Evolutionary conservation across 2,113 vertebrate genomes (phyloP).

Genomic region (Helogale parvula): DNA sequence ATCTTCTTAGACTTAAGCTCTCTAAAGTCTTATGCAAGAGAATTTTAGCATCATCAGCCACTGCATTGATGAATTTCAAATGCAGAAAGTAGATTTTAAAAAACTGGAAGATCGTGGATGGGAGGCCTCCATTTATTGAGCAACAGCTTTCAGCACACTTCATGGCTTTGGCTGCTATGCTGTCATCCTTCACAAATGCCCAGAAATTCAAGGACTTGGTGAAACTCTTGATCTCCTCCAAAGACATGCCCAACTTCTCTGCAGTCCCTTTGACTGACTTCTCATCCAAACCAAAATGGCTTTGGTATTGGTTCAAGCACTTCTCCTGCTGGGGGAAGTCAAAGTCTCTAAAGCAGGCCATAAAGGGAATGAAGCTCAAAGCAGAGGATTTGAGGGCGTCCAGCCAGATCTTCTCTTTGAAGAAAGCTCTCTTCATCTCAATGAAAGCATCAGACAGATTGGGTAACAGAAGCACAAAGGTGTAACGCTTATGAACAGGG

Average conservation of each 20-base stretch:
- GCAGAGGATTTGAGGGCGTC: background rate
- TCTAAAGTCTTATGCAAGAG: background rate
- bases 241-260: background rate
- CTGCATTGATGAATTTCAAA: background rate
- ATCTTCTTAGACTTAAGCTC: background rate
- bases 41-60: background rate
- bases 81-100: background rate
- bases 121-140: accelerated
- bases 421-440: slow-evolving; percentile 45
- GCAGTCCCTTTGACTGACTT: slow-evolving; percentile 23
- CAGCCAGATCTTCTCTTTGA: slow-evolving; percentile 60
- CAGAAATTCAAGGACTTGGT: slow-evolving; percentile 13
- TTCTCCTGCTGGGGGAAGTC: slow-evolving; percentile 36
- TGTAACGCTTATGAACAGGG: slow-evolving; percentile 29
- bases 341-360: background rate
- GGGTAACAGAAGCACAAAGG: slow-evolving; percentile 2
- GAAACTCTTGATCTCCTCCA: background rate
- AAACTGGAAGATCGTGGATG: background rate
- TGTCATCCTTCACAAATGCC: background rate
- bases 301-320: slow-evolving; percentile 33
- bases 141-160: background rate
- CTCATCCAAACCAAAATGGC: slow-evolving; percentile 61
- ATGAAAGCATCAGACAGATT: slow-evolving; percentile 20
- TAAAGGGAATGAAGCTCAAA: background rate
- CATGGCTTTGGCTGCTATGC: background rate